Evolutionary conservation across 1,140 invertebrate species (phyloP).

Genomic region (Hirudo medicinalis): DNA sequence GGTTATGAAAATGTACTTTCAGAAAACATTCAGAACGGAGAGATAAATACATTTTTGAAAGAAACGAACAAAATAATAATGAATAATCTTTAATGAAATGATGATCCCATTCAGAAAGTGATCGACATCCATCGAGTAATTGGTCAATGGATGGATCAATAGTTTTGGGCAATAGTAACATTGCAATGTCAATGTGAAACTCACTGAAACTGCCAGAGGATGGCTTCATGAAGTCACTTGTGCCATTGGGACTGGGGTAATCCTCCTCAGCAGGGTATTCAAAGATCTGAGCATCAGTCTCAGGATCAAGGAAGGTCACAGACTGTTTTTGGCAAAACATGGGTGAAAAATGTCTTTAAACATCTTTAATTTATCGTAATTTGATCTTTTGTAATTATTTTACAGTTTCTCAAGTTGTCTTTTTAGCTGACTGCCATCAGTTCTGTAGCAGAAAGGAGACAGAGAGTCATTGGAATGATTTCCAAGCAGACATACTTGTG

Average conservation of each 20-base stretch:
- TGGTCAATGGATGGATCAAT: not conserved
- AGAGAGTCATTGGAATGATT: not conserved
- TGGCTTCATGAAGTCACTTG: not conserved
- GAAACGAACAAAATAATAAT: not conserved
- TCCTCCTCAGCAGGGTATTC: slow-evolving; percentile 3
- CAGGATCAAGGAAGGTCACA: not conserved
- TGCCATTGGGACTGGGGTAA: not conserved
- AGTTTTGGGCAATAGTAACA: no score
- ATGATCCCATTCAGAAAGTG: no score
- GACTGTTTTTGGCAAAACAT: not conserved
- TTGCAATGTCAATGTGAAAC: no score
- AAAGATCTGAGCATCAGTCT: not conserved
- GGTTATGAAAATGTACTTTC: no score
- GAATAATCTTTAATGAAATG: no score
- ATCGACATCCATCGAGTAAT: not conserved
- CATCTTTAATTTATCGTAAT: not conserved
- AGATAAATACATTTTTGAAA: not conserved
- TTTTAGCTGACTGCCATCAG: not conserved
- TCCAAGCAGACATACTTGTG: not conserved
- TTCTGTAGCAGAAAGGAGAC: not conserved
- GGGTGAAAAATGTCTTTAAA: not conserved
- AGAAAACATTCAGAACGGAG: not conserved
- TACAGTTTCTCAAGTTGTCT: not conserved
- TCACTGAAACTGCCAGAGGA: not conserved
- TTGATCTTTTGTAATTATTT: not conserved